Percentiles rank a stretch among this genome's conserved stretches.
These are phyloP conservation scores for Gryllus longicercus DNA, from an alignment of 2,888 invertebrate genomes.

Conservation along the genomic window DNA sequence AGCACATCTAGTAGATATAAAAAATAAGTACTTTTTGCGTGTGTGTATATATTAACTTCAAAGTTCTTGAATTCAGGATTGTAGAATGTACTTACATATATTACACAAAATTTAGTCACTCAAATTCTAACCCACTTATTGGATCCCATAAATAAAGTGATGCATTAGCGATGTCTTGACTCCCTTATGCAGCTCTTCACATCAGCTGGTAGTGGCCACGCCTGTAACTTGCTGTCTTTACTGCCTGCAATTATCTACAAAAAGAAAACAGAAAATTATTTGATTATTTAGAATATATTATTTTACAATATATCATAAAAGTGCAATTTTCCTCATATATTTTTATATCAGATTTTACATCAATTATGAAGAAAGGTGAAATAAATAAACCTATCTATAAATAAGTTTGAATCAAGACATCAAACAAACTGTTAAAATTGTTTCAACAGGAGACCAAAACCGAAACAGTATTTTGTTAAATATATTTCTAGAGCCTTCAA, in stretches of 20 bases:
- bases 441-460: too few relatives aligned
- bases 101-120: not conserved
- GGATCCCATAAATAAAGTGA: not conserved
- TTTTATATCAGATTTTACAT: too few relatives aligned
- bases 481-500: too few relatives aligned
- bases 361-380: too few relatives aligned
- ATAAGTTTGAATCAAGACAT: too few relatives aligned
- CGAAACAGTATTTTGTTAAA: too few relatives aligned
- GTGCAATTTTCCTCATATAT: too few relatives aligned
- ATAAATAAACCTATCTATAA: too few relatives aligned
- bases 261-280: conserved; percentile 37
- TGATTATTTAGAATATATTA: conserved; percentile 20
- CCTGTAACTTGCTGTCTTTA: conserved; percentile 51
- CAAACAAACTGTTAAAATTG: too few relatives aligned
- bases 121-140: not conserved
- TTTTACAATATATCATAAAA: conserved; percentile 11
- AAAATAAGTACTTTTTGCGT: not conserved
- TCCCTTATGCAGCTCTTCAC: conserved; percentile 32
- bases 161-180: conserved; percentile 30
- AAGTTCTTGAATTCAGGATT: not conserved
- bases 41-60: not conserved
- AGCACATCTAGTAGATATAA: conserved; percentile 1
- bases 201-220: conserved; percentile 33
- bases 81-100: not conserved
- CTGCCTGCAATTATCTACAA: conserved; percentile 66